Percentiles rank a stretch among this genome's conserved stretches.
These are phyloP conservation scores for Melanophora roralis DNA, from an alignment of 2,888 invertebrate species.

Conservation along the genomic window DNA sequence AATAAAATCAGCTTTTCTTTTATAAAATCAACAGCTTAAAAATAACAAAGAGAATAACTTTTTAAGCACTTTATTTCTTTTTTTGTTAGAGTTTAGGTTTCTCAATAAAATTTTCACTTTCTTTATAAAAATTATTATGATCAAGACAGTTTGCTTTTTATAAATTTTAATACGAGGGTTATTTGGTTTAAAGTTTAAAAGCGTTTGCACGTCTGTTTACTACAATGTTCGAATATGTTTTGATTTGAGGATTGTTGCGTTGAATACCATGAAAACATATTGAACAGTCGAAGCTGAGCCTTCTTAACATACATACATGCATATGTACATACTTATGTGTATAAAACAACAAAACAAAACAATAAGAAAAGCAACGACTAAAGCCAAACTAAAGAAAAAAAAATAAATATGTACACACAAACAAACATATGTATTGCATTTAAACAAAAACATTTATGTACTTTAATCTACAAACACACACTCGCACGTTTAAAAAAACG, in stretches of 20 bases:
- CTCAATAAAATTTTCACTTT: conserved; percentile 3
- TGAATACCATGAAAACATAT: conserved; percentile 44
- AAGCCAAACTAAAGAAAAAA: not conserved
- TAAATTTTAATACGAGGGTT: not conserved
- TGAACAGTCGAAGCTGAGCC: conserved; percentile 36
- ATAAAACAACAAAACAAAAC: conserved; percentile 28
- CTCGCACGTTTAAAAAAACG: not conserved
- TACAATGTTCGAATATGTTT: conserved; percentile 53
- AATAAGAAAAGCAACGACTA: not conserved
- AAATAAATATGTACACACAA: not conserved
- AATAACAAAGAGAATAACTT: too few species aligned
- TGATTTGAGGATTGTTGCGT: conserved; percentile 40
- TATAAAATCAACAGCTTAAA: too few species aligned
- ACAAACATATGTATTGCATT: too few species aligned
- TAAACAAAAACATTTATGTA: too few species aligned
- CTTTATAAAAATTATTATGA: conserved; percentile 31
- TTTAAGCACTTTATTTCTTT: conserved; percentile 28
- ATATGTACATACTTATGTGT: too few species aligned
- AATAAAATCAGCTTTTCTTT: not conserved
- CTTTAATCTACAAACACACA: not conserved
- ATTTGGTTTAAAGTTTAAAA: conserved; percentile 1
- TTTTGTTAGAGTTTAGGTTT: not conserved
- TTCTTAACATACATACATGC: conserved; percentile 4
- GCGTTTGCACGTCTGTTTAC: conserved; percentile 42
- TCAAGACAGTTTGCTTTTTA: conserved; percentile 7